A percentile compares a stretch with the other conserved stretches of the same genome.
phyloP scores from a whole-genome alignment of 2,888 invertebrate genomes.

The Sialis lutaria region DNA sequence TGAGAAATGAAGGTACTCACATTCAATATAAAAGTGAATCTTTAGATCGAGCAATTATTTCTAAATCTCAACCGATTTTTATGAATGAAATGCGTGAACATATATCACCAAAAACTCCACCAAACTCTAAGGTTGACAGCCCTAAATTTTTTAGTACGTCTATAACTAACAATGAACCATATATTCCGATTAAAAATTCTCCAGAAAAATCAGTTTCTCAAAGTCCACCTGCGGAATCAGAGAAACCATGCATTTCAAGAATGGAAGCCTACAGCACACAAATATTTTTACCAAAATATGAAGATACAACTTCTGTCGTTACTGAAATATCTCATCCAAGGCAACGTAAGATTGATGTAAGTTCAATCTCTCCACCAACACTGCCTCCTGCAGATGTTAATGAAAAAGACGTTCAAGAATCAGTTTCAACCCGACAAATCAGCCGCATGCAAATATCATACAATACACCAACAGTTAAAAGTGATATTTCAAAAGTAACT shows the following conservation, averaged over 20 bases:
- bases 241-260: background rate
- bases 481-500: background rate
- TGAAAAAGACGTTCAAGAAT: background rate
- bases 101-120: too few relatives aligned
- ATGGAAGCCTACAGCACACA: slow-evolving; percentile 1
- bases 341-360: slow-evolving; percentile 1
- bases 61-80: too few relatives aligned
- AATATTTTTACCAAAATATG: too few relatives aligned
- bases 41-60: too few relatives aligned
- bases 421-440: background rate
- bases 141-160: too few relatives aligned
- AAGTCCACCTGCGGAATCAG: background rate
- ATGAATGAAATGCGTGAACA: too few relatives aligned
- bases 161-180: too few relatives aligned
- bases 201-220: background rate
- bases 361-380: background rate
- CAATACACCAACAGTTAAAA: background rate
- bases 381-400: background rate
- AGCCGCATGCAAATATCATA: slow-evolving; percentile 4
- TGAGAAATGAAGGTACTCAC: too few relatives aligned
- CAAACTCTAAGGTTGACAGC: too few relatives aligned
- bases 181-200: background rate
- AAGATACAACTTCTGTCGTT: too few relatives aligned
- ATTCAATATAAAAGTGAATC: too few relatives aligned
- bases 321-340: slow-evolving; percentile 1